These are phyloP conservation scores for Oscheius sp. DNA, from an alignment of 2,888 invertebrate species.

Conservation along the genomic window DNA sequence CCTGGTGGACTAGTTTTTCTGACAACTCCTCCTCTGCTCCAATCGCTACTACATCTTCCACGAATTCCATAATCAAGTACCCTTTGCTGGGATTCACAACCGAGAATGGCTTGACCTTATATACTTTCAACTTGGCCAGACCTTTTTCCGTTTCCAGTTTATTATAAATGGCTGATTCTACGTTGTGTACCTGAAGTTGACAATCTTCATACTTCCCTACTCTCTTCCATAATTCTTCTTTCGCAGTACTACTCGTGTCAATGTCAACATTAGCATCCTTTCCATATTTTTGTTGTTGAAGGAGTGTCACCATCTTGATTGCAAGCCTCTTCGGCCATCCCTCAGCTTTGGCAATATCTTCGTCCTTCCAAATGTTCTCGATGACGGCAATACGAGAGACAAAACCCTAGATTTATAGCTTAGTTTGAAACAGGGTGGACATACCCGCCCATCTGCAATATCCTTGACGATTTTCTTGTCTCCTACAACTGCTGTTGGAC, in stretches of 20 bases:
- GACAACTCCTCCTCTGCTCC: neutral
- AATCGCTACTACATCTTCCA: neutral
- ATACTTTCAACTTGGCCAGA: slow-evolving; percentile 3
- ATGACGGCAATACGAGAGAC: slow-evolving; percentile 13
- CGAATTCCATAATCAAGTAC: slow-evolving; percentile 18
- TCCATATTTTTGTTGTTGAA: slow-evolving; percentile 19
- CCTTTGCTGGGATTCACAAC: neutral
- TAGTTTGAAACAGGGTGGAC: neutral
- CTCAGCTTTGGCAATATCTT: neutral
- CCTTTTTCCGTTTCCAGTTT: neutral
- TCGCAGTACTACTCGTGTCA: neutral
- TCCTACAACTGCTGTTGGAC: neutral
- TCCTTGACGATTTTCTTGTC: neutral
- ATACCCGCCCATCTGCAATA: slow-evolving; percentile 19
- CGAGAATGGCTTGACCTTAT: neutral
- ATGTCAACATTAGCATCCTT: no score
- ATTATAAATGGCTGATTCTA: slow-evolving; percentile 9
- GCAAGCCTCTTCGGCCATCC: slow-evolving; percentile 4
- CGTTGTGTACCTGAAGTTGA: slow-evolving; percentile 8
- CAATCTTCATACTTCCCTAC: neutral
- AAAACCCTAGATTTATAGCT: neutral
- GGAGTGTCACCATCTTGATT: slow-evolving; percentile 17
- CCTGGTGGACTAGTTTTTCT: slow-evolving; percentile 4
- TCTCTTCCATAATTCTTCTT: neutral
- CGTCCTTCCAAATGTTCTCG: slow-evolving; percentile 4